Evolutionary conservation across 2,888 invertebrate genomes (phyloP).

Genomic region (Epirrita christyi): DNA sequence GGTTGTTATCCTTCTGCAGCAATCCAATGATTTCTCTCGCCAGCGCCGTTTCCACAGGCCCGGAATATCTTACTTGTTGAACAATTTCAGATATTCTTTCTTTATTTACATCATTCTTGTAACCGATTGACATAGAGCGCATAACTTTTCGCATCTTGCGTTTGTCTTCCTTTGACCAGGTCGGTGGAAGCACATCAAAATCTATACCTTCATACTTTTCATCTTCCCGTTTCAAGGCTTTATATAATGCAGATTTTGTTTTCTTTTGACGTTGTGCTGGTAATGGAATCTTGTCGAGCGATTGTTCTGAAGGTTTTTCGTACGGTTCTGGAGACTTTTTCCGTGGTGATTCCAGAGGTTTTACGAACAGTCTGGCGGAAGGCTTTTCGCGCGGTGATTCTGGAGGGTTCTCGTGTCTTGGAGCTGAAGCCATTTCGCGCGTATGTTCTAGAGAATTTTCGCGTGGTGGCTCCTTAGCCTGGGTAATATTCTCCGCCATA

Average conservation of each 20-base stretch:
- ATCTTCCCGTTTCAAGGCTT: conserved; percentile 13
- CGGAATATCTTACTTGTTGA: background rate
- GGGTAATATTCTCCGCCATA: background rate
- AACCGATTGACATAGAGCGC: conserved; percentile 1
- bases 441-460: background rate
- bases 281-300: background rate
- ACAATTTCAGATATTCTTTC: background rate
- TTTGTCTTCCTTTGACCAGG: conserved; percentile 11
- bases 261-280: background rate
- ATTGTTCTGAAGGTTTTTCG: background rate
- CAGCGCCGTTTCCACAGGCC: background rate
- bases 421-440: background rate
- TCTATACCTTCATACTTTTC: conserved; percentile 5
- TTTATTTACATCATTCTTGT: conserved; percentile 1
- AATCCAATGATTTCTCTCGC: conserved; percentile 9
- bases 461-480: background rate
- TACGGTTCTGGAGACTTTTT: background rate
- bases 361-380: background rate
- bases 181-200: conserved; percentile 5
- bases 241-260: background rate
- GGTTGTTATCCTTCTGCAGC: conserved; percentile 11
- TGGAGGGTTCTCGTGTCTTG: background rate
- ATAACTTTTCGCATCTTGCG: conserved; percentile 13
- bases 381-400: background rate
- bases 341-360: background rate